Conservation (phyloP, 2,888 invertebrate species). For the Lithophane semibrunnea region DNA sequence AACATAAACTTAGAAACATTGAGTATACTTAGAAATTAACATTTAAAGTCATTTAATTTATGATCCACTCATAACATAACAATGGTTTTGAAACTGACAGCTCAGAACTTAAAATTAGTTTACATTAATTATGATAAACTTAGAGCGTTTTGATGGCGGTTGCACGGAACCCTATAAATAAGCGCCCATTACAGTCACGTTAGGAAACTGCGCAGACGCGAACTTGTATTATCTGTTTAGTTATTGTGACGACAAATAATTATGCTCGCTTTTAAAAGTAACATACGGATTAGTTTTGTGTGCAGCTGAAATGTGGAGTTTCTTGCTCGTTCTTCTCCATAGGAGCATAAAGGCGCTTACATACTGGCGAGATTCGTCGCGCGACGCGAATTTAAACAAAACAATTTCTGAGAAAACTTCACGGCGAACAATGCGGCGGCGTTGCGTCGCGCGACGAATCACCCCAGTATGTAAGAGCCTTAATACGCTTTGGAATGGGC, state of each 20-base stretch:
- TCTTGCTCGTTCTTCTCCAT: too few species aligned
- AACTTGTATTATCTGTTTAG: constrained; percentile 74
- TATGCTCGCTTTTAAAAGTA: constrained; percentile 50
- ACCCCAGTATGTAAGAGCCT: too few species aligned
- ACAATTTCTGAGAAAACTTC: too few species aligned
- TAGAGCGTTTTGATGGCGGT: constrained; percentile 13
- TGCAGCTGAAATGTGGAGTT: neutral
- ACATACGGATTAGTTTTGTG: constrained; percentile 35
- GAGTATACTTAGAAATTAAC: neutral
- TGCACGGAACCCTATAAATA: constrained; percentile 50
- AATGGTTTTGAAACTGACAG: constrained; percentile 26
- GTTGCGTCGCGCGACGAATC: too few species aligned
- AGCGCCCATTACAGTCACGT: constrained; percentile 49
- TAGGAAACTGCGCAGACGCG: constrained; percentile 69
- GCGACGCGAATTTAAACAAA: too few species aligned
- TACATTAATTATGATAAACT: constrained; percentile 6
- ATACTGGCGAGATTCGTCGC: too few species aligned
- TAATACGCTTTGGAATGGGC: too few species aligned
- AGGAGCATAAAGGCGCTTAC: too few species aligned
- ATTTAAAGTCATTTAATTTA: neutral
- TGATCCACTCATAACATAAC: neutral
- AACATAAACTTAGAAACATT: neutral
- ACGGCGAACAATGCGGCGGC: too few species aligned
- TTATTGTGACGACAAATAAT: constrained; percentile 74
- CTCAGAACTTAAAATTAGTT: constrained; percentile 15